Conservation (phyloP, 2,888 invertebrate genomes). For the Bugulina stolonifera region DNA sequence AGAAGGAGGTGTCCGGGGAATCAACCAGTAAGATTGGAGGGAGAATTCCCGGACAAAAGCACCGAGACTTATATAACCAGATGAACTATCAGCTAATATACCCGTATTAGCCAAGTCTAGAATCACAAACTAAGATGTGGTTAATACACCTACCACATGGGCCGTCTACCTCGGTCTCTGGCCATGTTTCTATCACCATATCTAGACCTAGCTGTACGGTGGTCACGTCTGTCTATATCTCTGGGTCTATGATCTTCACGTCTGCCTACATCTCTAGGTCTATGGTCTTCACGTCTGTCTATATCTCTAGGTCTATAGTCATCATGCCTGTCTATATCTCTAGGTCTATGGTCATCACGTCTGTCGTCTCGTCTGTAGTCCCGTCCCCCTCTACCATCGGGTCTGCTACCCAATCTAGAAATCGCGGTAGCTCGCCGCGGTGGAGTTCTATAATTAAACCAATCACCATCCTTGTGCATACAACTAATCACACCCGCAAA, state of each 20-base stretch:
- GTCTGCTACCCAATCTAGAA: constrained; percentile 7
- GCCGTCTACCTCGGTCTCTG: background rate
- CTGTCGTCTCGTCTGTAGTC: background rate
- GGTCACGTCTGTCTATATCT: background rate
- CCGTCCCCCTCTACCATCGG: background rate
- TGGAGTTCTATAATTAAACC: background rate
- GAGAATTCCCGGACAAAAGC: too few relatives aligned
- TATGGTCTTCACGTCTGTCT: background rate
- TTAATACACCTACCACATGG: constrained; percentile 5
- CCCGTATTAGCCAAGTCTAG: too few relatives aligned
- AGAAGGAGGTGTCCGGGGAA: too few relatives aligned
- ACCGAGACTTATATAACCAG: too few relatives aligned
- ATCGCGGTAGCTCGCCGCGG: background rate
- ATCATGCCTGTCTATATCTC: background rate
- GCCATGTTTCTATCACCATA: background rate
- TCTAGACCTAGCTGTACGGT: constrained; percentile 2
- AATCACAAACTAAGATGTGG: too few relatives aligned
- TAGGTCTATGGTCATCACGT: constrained; percentile 1
- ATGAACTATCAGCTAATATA: too few relatives aligned
- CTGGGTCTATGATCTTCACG: background rate
- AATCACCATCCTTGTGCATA: too few relatives aligned
- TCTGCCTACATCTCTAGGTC: background rate
- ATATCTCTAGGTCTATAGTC: constrained; percentile 2
- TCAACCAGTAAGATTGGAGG: too few relatives aligned
- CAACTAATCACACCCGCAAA: too few relatives aligned